Evolutionary conservation across 2,888 invertebrate species (phyloP), one percentile per base, ranked within the genome.

Genomic region (Suillia variegata): DNA sequence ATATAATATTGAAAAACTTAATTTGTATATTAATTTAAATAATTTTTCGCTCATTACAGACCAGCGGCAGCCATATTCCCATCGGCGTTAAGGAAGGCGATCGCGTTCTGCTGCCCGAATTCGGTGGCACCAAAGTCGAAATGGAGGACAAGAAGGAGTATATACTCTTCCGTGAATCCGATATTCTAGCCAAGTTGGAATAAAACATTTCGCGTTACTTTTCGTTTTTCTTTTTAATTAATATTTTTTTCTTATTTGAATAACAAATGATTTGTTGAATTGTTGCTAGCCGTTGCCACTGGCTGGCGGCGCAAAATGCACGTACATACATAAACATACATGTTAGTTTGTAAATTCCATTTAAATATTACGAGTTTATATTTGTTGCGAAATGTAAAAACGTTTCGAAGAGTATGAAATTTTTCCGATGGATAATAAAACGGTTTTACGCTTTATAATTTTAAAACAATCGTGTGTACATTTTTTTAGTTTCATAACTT

Each of bases 91-190:
- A 93, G 82, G 91, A 93, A 63, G 99, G 99, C 57, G 99, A 99
- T 82, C 88, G 87, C 76, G 98, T 99, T 10, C 85, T 99, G 57
- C 86, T 99, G 54, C 99, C 99, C 0, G 99, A 99, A 84, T 99
- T 94, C 83, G 99, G 99, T 62, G 99, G 99, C 70, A 98, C 96
- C 66, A 98, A 98, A 85, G 92, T 99, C 50, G 88, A 90, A 70
- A 81, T 98, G 57, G 93, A 92, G 62, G 94, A 96, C 64, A 92
- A 94, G 74, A 91, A 92, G 77, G 98, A 98, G 82, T 94, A 92
- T 79, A 93, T 94, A 74, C 85, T 99, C 67, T 98, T 95, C 88
- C 87, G 95, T 80, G 99, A 99, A 84, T 85, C 92, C 56, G 99
- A 99, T 80, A 96, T 99, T 77, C 85, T 99, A 75, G 99, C 97